Percentiles rank a stretch among this genome's conserved stretches.
phyloP scores from a whole-genome alignment of 2,113 vertebrate species.

The Syngnathus scovelli region DNA sequence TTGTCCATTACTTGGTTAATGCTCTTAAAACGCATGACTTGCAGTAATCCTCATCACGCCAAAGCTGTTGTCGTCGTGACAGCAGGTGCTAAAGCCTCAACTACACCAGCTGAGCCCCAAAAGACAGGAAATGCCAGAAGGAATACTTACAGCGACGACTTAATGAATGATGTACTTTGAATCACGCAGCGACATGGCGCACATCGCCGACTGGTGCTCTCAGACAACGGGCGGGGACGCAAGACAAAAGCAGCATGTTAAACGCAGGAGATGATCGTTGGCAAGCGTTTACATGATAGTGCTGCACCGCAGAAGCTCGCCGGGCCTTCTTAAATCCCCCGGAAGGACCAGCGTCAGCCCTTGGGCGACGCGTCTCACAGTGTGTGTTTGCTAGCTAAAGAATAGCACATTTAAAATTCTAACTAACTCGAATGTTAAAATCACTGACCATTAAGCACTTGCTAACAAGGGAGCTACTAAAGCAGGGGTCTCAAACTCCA shows the following conservation, averaged over 20 bases:
- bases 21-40: slow-evolving; percentile 61
- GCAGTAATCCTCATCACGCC: slow-evolving; percentile 58
- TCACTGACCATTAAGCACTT: slow-evolving; percentile 24
- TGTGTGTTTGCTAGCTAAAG: slow-evolving; percentile 22
- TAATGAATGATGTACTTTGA: slow-evolving; percentile 33
- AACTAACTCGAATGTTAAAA: slow-evolving; percentile 15
- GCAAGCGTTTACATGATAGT: slow-evolving; percentile 58
- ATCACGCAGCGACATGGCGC: slow-evolving; percentile 13
- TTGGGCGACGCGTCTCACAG: slow-evolving; percentile 16
- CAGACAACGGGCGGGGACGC: slow-evolving; percentile 10
- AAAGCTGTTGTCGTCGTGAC: slow-evolving; percentile 53
- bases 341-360: slow-evolving; percentile 20
- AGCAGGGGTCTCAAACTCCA: too few relatives aligned
- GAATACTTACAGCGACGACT: slow-evolving; percentile 43
- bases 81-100: slow-evolving; percentile 66
- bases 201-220: slow-evolving; percentile 15
- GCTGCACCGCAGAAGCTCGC: slow-evolving; percentile 39
- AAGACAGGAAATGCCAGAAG: slow-evolving; percentile 63
- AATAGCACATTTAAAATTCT: slow-evolving; percentile 37
- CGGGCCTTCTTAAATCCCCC: slow-evolving; percentile 30
- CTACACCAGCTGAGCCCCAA: slow-evolving; percentile 51
- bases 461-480: neutral
- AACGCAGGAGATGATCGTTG: slow-evolving; percentile 45
- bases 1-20: slow-evolving; percentile 52
- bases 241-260: slow-evolving; percentile 42